These are phyloP conservation scores for Phalacrocorax pelagicus DNA, from an alignment of 2,113 vertebrate genomes.

Conservation along the genomic window DNA sequence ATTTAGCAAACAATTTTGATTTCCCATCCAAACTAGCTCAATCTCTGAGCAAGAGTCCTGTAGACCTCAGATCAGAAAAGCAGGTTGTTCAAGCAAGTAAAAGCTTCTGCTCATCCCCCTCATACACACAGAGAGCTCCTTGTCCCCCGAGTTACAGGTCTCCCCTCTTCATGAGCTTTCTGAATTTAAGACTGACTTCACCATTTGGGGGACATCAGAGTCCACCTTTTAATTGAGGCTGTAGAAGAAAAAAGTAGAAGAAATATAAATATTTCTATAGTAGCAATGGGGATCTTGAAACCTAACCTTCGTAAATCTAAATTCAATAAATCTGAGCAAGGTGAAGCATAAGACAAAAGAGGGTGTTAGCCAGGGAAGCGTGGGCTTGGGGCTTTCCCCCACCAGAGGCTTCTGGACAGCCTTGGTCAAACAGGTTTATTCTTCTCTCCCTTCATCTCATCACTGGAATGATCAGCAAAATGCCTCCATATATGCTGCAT, in stretches of 20 bases:
- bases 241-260: not conserved
- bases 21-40: not conserved
- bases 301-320: not conserved
- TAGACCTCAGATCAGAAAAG: not conserved
- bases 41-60: not conserved
- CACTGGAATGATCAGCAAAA: not conserved
- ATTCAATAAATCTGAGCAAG: not conserved
- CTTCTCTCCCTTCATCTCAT: not conserved
- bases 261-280: not conserved
- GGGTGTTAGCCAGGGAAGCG: not conserved
- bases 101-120: not conserved
- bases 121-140: not conserved
- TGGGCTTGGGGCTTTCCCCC: not conserved
- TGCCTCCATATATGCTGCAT: rapidly evolving
- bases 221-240: not conserved
- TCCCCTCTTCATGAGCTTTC: not conserved
- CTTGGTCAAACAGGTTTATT: rapidly evolving
- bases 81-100: too few species aligned
- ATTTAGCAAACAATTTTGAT: not conserved
- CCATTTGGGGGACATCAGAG: not conserved
- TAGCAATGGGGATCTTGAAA: not conserved
- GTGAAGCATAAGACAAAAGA: not conserved
- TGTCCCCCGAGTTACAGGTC: rapidly evolving
- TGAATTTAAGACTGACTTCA: not conserved
- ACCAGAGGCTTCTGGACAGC: not conserved